These are phyloP conservation scores for Autographa gamma DNA, from an alignment of 2,888 invertebrate genomes.

Conservation along the genomic window DNA sequence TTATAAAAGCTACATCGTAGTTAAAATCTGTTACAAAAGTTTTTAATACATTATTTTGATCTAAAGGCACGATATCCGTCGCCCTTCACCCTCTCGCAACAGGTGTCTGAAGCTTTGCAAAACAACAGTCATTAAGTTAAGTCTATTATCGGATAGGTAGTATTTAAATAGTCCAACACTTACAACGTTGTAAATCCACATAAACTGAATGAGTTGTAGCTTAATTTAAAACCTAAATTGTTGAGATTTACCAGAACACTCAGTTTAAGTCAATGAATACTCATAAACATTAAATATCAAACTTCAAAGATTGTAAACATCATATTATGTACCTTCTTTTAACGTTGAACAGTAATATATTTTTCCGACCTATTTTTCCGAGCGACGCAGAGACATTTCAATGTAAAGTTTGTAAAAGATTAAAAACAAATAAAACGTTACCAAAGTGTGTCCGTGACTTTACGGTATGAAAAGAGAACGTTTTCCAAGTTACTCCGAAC, in stretches of 20 bases:
- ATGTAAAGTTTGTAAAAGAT: slow-evolving; percentile 43
- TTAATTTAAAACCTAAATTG: not conserved
- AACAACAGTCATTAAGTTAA: no score
- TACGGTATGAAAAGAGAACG: slow-evolving; percentile 81
- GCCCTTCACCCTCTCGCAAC: no score
- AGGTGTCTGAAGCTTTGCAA: no score
- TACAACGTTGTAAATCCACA: not conserved
- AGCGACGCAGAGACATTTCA: slow-evolving; percentile 11
- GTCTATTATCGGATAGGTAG: no score
- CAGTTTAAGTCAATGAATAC: not conserved
- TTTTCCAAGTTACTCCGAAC: slow-evolving; percentile 89
- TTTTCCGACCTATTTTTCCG: slow-evolving; percentile 22
- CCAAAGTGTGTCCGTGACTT: slow-evolving; percentile 79
- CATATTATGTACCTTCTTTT: not conserved
- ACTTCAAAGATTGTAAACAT: slow-evolving; percentile 5
- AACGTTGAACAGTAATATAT: slow-evolving; percentile 9
- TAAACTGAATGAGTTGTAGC: not conserved
- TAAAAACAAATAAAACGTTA: slow-evolving; percentile 54
- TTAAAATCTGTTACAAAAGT: no score
- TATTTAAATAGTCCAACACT: no score
- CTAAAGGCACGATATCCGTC: no score
- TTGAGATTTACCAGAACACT: not conserved
- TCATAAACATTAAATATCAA: not conserved
- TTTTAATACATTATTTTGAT: no score
- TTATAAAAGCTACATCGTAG: not conserved